A percentile compares a stretch with the other conserved stretches of the same genome.
These are phyloP conservation scores for Hyles euphorbiae DNA, from an alignment of 1,140 invertebrate genomes.

Conservation along the genomic window DNA sequence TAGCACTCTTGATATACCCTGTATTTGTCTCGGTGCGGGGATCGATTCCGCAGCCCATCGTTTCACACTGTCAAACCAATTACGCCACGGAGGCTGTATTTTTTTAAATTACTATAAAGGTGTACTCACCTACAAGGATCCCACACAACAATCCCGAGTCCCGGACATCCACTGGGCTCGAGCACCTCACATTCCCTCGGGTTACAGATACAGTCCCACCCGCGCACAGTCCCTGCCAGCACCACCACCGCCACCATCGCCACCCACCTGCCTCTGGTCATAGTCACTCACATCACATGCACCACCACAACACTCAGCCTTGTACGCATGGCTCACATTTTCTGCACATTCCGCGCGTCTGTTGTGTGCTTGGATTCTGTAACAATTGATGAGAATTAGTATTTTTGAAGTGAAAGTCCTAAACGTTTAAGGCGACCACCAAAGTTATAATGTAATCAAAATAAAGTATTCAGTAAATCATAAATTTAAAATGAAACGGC, in stretches of 20 bases:
- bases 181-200: conserved; percentile 77
- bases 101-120: no score
- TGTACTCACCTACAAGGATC: conserved; percentile 76
- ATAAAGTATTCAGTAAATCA: no score
- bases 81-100: no score
- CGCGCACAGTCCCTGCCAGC: conserved; percentile 47
- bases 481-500: no score
- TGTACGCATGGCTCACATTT: conserved; percentile 34
- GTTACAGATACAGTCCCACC: conserved; percentile 77
- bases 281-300: conserved; percentile 59
- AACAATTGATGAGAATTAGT: conserved; percentile 25
- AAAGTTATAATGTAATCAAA: no score
- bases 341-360: neutral
- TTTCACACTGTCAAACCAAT: no score
- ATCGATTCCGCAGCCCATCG: no score
- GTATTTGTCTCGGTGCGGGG: no score
- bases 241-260: conserved; percentile 60
- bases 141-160: conserved; percentile 77
- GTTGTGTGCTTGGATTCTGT: conserved; percentile 23
- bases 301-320: conserved; percentile 30
- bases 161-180: conserved; percentile 77
- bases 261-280: conserved; percentile 45
- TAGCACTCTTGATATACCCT: no score
- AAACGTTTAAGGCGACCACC: no score
- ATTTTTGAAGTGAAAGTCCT: no score